Evolutionary conservation across 2,888 invertebrate species (phyloP), one percentile per base, ranked within the genome.

Genomic region (Timandra comae): DNA sequence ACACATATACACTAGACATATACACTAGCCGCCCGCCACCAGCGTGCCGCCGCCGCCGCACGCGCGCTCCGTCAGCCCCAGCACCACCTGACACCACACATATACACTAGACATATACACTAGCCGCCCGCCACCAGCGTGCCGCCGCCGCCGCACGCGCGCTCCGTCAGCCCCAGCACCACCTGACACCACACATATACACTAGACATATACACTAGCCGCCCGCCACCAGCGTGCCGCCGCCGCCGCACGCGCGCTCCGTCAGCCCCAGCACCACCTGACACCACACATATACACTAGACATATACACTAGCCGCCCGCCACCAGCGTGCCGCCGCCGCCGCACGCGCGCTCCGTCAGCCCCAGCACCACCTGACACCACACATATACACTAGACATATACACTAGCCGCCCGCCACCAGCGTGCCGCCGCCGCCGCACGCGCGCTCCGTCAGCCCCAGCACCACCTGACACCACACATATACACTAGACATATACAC

Each of bases 81-180:
- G 84, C 9, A 94, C 93, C 43, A 93, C 93, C 85, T 97, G 94
- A 53, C n/a, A 22, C n/a, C n/a, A n/a, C n/a, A n/a, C n/a, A n/a
- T n/a, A n/a, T n/a, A n/a, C n/a, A n/a, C n/a, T n/a, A n/a, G n/a
- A n/a, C n/a, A n/a, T n/a, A n/a, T n/a, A n/a, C n/a, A n/a, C n/a
- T n/a, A n/a, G n/a, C n/a, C n/a, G n/a, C n/a, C 93, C 7, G 97
- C 95, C 52, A 99, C 97, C 26, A 97, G 85, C 0, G 97, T 97
- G 10, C 7, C 30, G 7, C 41, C 33, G 89, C 92, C 54, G 38
- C 93, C 91, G 72, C 94, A 95, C 3, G 92, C 93, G 26, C 95
- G 94, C 76, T 97, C 97, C 0, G 95, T 95, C 35, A 95, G 77
- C 0, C 89, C 90, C 43, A 97, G 84, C 9, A 94, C 93, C 43